Evolutionary conservation across 2,113 vertebrate genomes (phyloP), one percentile per base, ranked within the genome.

Genomic region (Lepus timidus): DNA sequence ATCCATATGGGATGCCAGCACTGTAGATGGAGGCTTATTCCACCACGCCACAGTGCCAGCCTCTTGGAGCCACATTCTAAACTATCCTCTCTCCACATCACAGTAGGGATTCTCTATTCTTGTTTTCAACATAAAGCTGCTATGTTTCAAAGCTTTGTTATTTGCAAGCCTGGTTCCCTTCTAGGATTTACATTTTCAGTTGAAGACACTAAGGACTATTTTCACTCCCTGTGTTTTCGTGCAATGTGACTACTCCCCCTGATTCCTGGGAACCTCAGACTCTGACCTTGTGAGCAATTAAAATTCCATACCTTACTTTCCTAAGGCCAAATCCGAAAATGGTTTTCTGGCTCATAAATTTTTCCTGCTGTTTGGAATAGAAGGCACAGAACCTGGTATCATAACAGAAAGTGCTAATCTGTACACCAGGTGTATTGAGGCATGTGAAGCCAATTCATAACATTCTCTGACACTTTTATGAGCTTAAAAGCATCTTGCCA

Each of bases 331-430:
- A 93, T 94, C n/a, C 78, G 87, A 95, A 85, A 93, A 91, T 94
- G 55, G 14, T 94, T 96, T 96, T 93, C 87, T 90, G 67, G 76
- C 80, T 95, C 90, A 95, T 96, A 94, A 97, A 92, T 80, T 95
- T 92, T 94, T 85, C 81, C 67, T 95, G 62, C 88, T 92, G 55
- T 95, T 95, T 93, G 85, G 44, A 96, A 75, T 93, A 93, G 51
- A 95, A 29, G 49, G 61, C 67, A 71, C 39, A 94, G 75, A 93
- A 62, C 76, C 67, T 76, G 67, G 79, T 96, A 52, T 95, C 58
- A 74, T 90, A 95, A 96, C 74, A 95, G 39, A 96, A 96, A 96
- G 87, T 93, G 85, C 67, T 97, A 94, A 95, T 96, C 87, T 91
- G 84, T 85, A 94, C 31, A 82, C 64, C 36, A 29, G 52, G 76